Evolutionary conservation across 2,888 invertebrate species (phyloP).

Genomic region (Tenthredo livida): DNA sequence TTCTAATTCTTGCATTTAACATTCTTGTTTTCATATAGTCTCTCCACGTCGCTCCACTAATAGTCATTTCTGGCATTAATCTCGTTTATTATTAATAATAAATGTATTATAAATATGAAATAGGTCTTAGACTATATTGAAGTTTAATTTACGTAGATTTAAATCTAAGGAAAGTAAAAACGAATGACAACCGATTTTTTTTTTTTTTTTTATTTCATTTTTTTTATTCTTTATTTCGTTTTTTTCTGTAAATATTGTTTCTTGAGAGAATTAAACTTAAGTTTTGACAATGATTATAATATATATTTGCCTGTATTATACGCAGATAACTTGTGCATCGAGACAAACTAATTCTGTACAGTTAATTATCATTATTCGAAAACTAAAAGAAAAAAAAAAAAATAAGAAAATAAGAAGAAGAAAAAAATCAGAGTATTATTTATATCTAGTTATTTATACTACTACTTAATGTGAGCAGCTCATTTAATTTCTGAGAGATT

Average conservation of each 20-base stretch:
- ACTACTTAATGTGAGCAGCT: conserved; percentile 26
- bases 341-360: conserved; percentile 30
- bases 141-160: conserved; percentile 37
- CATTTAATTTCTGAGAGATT: background rate
- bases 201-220: background rate
- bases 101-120: conserved; percentile 41
- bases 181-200: background rate
- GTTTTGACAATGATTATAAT: conserved; percentile 1
- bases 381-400: background rate
- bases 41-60: conserved; percentile 40
- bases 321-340: conserved; percentile 41
- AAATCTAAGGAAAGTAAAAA: conserved; percentile 4
- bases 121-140: conserved; percentile 41
- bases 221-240: background rate
- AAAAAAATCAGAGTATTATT: background rate
- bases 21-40: conserved; percentile 15
- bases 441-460: conserved; percentile 12
- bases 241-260: conserved; percentile 38
- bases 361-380: conserved; percentile 9
- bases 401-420: background rate
- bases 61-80: conserved; percentile 53
- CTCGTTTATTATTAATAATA: conserved; percentile 36
- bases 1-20: background rate
- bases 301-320: conserved; percentile 1
- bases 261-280: background rate